Base-by-base conservation (phyloP, 2,113 vertebrate species). In the Dolichallabes microphthalmus region DNA sequence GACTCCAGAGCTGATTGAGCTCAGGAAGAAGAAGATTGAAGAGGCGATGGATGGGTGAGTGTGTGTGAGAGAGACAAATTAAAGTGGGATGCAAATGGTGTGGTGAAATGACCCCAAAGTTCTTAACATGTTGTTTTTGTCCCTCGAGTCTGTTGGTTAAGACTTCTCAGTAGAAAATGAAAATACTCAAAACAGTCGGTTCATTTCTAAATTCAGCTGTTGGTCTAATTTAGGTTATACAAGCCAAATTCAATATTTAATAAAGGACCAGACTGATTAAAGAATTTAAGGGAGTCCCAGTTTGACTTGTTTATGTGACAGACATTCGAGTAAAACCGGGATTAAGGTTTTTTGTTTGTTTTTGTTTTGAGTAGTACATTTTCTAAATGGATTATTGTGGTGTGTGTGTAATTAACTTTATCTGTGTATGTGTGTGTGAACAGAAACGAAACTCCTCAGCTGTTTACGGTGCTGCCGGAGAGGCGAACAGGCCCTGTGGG, bases 1-100 rank as follows among this genome's bases (percentile, higher is more conserved):
- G 93, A 98, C 96, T 0, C 97, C 96, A 0, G 97, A 98, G 87
- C 96, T 98, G 87, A 98, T 98, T 4, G 97, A 98, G 89, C 93
- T 98, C 88, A 95, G 97, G 89, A 98, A 98, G 93, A 98, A 98
- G 94, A 98, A 98, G 92, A 98, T 98, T 1, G 97, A 98, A 88
- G 97, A 97, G 88, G 96, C 96, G 13, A 98, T 98, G 96, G 97
- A 98, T 1, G 97, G 97, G 97, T 98, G 74, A 93, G 83, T 83
- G 53, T 82, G 66, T 75, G n/a, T 15, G 66, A 14, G 64, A 25
- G 19, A 2, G 12, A 14, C 4, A 12, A 30, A 68, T 19, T 1
- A 12, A 17, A 57, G n/a, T 7, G 7, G 57, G n/a, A n/a, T 50
- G 39, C 63, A 13, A 74, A 50, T 63, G 14, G 20, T 71, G 39